Evolutionary conservation across 2,797 vertebrate species (phyloP), one percentile per base, ranked within the genome.

Genomic region (Parambassis ranga): DNA sequence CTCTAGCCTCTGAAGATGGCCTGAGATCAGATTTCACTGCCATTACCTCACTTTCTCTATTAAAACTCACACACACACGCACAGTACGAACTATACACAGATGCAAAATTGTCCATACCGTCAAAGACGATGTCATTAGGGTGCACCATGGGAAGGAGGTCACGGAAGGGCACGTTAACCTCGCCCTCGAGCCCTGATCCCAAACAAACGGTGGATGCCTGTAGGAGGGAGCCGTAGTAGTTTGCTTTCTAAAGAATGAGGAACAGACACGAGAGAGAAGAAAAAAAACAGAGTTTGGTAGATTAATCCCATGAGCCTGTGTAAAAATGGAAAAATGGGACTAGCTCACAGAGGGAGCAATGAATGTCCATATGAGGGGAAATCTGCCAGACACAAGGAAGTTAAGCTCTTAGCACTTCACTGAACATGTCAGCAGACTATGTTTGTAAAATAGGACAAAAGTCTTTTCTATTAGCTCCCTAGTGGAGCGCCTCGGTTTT

Each of bases 71-170:
- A 49, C 22, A 65, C 14, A 64, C 7, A 42, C n/a, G n/a, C n/a
- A n/a, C n/a, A n/a, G n/a, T n/a, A n/a, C n/a, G n/a, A n/a, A n/a
- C n/a, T n/a, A n/a, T n/a, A n/a, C n/a, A n/a, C n/a, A n/a, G n/a
- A n/a, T n/a, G n/a, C n/a, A n/a, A 22, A 53, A 46, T 27, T 14
- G 26, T 57, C 9, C 79, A 30, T 94, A 98, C 97, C 97, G 0
- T 98, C 97, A 28, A 99, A 98, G 47, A 96, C 37, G 0, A 99
- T 94, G 85, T 98, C 94, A 22, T 97, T 89, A 27, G 97, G 95
- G 38, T 95, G 91, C 72, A 96, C 95, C 95, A 97, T 99, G 51
- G 97, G 97, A 50, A 99, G 89, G 60, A 99, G 90, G 47, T 95
- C 89, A 18, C 91, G 70, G 77, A 99, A 95, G 0, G 96, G 96